Conservation (phyloP, 2,113 vertebrate species). For the Catharus fuscescens region DNA sequence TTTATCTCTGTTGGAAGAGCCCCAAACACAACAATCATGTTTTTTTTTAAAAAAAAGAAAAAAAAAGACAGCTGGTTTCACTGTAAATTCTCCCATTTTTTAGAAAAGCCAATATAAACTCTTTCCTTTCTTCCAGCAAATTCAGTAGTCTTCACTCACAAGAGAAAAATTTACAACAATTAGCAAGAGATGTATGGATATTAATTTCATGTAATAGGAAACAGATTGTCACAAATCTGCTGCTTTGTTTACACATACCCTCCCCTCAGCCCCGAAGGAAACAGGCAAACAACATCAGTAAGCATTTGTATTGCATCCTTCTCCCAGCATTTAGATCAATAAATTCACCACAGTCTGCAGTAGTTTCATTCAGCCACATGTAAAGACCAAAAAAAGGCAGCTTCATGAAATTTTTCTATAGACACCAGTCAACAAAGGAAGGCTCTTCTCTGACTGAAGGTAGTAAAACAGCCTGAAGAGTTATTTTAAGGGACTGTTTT, state of each 20-base stretch:
- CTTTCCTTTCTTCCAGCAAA: not conserved
- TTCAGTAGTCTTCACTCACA: not conserved
- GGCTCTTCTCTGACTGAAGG: not conserved
- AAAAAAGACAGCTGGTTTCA: not conserved
- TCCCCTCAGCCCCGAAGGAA: not conserved
- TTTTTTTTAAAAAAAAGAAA: not conserved
- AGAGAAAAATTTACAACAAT: not conserved
- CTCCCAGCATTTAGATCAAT: not conserved
- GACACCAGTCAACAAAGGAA: not conserved
- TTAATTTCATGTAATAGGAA: not conserved
- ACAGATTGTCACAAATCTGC: not conserved
- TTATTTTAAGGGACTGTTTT: conserved; percentile 20
- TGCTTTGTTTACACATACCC: not conserved
- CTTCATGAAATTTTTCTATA: not conserved
- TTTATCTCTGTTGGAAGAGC: conserved; percentile 23
- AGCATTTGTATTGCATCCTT: not conserved
- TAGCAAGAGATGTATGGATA: not conserved
- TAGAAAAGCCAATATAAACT: not conserved
- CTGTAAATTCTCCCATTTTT: not conserved
- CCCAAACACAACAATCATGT: not conserved
- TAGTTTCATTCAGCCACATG: not conserved
- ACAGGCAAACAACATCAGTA: not conserved
- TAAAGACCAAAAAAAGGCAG: not conserved
- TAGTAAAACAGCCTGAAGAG: conserved; percentile 27
- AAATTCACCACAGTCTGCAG: not conserved